phyloP scores from a whole-genome alignment of 2,888 invertebrate species.

The Corbicula japonica region DNA sequence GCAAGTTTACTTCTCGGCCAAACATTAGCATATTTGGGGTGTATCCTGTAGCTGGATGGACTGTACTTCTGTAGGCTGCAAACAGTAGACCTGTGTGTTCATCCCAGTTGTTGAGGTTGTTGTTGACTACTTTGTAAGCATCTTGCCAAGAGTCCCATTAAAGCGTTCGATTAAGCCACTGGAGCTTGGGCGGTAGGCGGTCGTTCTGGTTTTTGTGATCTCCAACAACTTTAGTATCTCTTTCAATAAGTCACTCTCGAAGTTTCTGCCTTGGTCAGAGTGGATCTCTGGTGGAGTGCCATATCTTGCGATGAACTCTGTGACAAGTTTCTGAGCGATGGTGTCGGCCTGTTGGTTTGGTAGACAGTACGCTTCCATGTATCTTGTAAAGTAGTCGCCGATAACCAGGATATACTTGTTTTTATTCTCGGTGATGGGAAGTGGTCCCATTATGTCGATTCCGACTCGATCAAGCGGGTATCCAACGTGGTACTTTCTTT shows the following conservation, averaged over 20 bases:
- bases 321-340: conserved; percentile 44
- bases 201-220: conserved; percentile 51
- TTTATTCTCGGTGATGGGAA: conserved; percentile 34
- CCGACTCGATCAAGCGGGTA: conserved; percentile 47
- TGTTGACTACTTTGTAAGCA: not conserved
- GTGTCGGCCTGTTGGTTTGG: conserved; percentile 33
- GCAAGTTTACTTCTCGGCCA: conserved; percentile 12
- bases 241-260: conserved; percentile 44
- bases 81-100: conserved; percentile 1
- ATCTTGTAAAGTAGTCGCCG: conserved; percentile 55
- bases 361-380: conserved; percentile 31
- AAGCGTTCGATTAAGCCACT: conserved; percentile 55
- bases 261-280: conserved; percentile 53
- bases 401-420: conserved; percentile 59
- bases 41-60: conserved; percentile 9
- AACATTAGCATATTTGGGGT: conserved; percentile 16
- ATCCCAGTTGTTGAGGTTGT: conserved; percentile 2
- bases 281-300: conserved; percentile 47
- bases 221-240: conserved; percentile 43
- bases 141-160: conserved; percentile 31
- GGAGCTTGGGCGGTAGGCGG: conserved; percentile 43
- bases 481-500: conserved; percentile 7
- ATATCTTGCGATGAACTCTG: conserved; percentile 47
- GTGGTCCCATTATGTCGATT: conserved; percentile 53
- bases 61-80: not conserved